Evolutionary conservation across 2,888 invertebrate species (phyloP).

Genomic region (Lasioglossum pauxillum): DNA sequence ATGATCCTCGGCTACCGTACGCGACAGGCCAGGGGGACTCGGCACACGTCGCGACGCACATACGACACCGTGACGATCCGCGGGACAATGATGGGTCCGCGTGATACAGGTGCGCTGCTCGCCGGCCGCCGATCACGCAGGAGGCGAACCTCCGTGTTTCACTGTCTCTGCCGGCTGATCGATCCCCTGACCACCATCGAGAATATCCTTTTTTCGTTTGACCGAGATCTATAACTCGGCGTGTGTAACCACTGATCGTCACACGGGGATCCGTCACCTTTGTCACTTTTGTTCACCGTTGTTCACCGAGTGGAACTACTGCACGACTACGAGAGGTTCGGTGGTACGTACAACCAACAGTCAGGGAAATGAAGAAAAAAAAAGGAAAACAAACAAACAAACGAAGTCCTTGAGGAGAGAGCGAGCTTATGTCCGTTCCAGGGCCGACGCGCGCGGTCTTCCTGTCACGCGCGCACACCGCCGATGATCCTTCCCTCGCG

Average conservation of each 20-base stretch:
- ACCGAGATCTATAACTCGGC: not conserved
- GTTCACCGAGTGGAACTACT: no score
- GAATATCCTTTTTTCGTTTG: not conserved
- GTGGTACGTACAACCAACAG: not conserved
- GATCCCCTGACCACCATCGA: not conserved
- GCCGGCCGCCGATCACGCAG: conserved; percentile 36
- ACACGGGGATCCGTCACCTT: not conserved
- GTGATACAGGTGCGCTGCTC: conserved; percentile 22
- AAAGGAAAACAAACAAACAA: conserved; percentile 5
- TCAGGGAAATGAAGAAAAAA: not conserved
- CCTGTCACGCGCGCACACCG: not conserved
- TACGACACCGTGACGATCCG: conserved; percentile 24
- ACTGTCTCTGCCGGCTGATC: not conserved
- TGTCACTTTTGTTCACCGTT: not conserved
- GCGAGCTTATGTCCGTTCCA: not conserved
- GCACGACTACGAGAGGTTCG: not conserved
- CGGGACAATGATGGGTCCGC: not conserved
- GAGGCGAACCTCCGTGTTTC: not conserved
- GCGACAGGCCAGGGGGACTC: conserved; percentile 38
- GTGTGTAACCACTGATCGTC: not conserved
- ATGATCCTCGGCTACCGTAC: conserved; percentile 51
- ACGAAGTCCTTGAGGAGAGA: not conserved
- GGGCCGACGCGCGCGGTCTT: not conserved
- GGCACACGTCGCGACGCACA: conserved; percentile 56
- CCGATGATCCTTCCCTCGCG: not conserved